Base-by-base conservation (phyloP, 2,113 vertebrate species). In the Lycaon pictus region DNA sequence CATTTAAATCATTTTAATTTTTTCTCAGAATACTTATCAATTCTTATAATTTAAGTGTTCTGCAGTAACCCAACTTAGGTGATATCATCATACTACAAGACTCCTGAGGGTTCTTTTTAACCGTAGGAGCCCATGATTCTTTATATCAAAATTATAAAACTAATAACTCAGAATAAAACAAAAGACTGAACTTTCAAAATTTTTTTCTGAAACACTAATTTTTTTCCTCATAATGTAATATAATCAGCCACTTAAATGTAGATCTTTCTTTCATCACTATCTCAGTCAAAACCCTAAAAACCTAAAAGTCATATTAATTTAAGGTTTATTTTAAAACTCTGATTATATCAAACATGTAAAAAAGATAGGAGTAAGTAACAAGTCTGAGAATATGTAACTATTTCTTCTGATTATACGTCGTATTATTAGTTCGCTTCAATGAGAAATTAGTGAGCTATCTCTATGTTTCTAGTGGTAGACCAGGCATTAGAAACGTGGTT, bases 131-230 rank as follows among this genome's bases (percentile, higher is more conserved):
- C 48, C 35, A 67, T 65, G 35, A 74, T 72, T 74, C 22, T 72
- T 76, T 74, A 71, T 37, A 81, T 69, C 15, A 91, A 93, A 80
- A 81, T 71, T 65, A 53, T 58, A 65, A 88, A 96, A 90, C 56
- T 67, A 90, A 92, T 72, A 69, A 20, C 55, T 93, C 37, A 79
- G 48, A 85, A 62, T 72, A 63, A 85, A 94, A 37, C 2, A 90
- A 48, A 13, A 90, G 55, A 65, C 1, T n/a, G 17, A 74, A 88
- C 22, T 92, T 82, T 95, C 77, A 89, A 19, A 81, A 86, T 89
- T 72, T 22, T 29, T 76, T 76, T 72, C 71, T 72, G 43, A 76
- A 48, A 35, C 5, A 2, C 17, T 85, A 56, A 5, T 48, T 37
- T 71, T 63, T 87, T 43, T 93, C 63, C 27, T 60, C 17, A 23